Base-by-base conservation (phyloP, 1,140 invertebrate genomes). In the Zaprionus lachaisei region DNA sequence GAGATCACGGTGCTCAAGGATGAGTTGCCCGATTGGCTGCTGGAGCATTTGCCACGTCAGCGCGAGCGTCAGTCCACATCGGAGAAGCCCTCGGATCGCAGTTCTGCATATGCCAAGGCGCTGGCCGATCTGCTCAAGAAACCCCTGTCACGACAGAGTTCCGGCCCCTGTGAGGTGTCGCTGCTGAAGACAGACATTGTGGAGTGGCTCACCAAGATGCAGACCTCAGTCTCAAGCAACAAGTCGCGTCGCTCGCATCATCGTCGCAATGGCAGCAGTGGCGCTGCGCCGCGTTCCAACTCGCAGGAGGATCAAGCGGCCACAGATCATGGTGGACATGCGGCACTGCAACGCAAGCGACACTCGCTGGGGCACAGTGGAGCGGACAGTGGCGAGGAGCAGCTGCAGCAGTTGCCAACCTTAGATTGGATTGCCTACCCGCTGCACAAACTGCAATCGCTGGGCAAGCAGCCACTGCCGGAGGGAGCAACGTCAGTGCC, bases 141-240 rank as follows among this genome's bases (percentile, higher is more conserved):
- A 57, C 92, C 92, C 6, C 77, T 93, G 20, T 91, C 90, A 4
- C 77, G 92, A 0, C 92, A 93, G 64, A 90, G 91, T 24, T 93
- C 92, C 20, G 92, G 92, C 1, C 83, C 89, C 34, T 90, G 91
- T 26, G 92, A 93, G 24, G 80, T 93, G 56, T 93, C 92, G 6
- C 77, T 92, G 47, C 83, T 93, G 5, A 92, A 93, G 54, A 91
- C 90, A 2, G 92, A 93, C 69, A 85, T 93, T 22, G 92, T 93
- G 28, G 92, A 93, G 61, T 93, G 92, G 92, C 79, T 93, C 11
- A 91, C 92, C 28, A 92, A 92, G 56, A 83, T 92, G 81, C 92
- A 92, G 63, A 78, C 73, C 7, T 81, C 74, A n/a, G 75, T 69
- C 9, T 34, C 31, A 44, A 41, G 79, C 31, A 34, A 66, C 44